Percentiles rank a stretch among this genome's conserved stretches.
phyloP scores from a whole-genome alignment of 2,113 vertebrate species.

The Tetrax tetrax region DNA sequence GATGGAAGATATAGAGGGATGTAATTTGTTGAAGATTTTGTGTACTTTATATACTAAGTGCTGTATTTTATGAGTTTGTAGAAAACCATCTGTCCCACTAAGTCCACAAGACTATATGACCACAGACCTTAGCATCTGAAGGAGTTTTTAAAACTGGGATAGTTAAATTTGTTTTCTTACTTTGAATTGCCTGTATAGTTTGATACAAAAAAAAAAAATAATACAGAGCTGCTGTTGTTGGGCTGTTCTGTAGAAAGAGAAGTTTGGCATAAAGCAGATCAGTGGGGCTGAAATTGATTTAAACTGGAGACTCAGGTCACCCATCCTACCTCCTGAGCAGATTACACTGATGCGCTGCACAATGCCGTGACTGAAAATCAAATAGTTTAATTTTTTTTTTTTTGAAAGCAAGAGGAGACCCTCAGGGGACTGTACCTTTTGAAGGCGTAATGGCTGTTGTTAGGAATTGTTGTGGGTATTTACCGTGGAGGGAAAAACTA shows the following conservation, averaged over 20 bases:
- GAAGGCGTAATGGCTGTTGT: neutral
- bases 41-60: neutral
- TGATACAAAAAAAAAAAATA: neutral
- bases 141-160: neutral
- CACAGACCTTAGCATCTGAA: neutral
- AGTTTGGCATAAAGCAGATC: neutral
- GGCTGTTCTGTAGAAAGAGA: neutral
- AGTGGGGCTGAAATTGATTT: neutral
- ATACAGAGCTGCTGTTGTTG: neutral
- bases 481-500: neutral
- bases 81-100: neutral
- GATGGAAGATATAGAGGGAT: neutral
- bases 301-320: neutral
- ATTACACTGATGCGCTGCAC: neutral
- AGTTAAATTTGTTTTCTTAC: neutral
- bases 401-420: neutral
- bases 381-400: neutral
- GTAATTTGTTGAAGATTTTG: neutral
- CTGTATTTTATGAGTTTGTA: neutral
- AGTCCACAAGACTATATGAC: neutral
- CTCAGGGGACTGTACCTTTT: neutral
- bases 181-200: neutral
- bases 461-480: neutral
- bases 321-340: neutral
- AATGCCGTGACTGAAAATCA: neutral